These are phyloP conservation scores for Chaetogeoica ovagalla DNA, from an alignment of 2,888 invertebrate species.

Conservation along the genomic window DNA sequence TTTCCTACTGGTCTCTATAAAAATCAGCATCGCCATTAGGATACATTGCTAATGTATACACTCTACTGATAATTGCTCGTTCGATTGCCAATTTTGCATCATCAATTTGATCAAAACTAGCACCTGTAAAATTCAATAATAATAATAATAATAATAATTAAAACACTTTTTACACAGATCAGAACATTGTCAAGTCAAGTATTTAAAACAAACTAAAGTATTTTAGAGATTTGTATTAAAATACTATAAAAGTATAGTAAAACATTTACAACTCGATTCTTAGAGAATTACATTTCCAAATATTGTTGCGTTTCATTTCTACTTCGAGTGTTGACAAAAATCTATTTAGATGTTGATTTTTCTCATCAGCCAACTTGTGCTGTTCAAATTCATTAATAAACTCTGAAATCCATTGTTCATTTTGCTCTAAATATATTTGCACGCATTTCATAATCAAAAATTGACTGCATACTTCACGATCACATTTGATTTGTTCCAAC, in stretches of 20 bases:
- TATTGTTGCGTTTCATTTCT: constrained; percentile 70
- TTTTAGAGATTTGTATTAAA: neutral
- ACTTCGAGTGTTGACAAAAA: constrained; percentile 74
- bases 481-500: constrained; percentile 67
- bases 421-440: constrained; percentile 77
- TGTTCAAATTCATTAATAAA: constrained; percentile 81
- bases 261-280: neutral
- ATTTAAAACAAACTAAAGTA: neutral
- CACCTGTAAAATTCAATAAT: constrained; percentile 63
- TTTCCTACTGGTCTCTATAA: constrained; percentile 80
- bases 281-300: constrained; percentile 68
- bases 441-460: constrained; percentile 77
- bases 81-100: constrained; percentile 83
- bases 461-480: constrained; percentile 72
- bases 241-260: neutral
- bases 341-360: constrained; percentile 82
- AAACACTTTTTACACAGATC: too few relatives aligned
- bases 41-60: constrained; percentile 91
- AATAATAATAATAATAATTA: neutral
- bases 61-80: constrained; percentile 84
- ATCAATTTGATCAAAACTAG: constrained; percentile 71
- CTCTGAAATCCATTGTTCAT: constrained; percentile 71
- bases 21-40: constrained; percentile 97
- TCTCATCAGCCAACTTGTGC: constrained; percentile 84
- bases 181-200: neutral